Percentiles rank a stretch among this genome's conserved stretches.
Evolutionary conservation across 2,888 invertebrate species (phyloP).

Genomic region (Phyllotreta cruciferae): DNA sequence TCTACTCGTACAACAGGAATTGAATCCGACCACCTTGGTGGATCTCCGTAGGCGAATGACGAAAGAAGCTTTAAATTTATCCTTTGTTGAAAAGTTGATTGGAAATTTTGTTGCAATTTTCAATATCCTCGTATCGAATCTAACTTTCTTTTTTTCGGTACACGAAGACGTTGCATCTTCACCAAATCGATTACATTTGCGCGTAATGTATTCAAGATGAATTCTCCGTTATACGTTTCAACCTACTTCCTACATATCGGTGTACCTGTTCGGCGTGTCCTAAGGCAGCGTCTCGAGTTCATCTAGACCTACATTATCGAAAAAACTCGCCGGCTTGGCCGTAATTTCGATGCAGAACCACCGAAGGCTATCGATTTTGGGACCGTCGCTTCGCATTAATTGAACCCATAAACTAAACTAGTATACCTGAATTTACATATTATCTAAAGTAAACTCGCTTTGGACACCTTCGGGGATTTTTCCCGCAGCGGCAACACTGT

Average conservation of each 20-base stretch:
- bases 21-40: too few relatives aligned
- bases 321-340: conserved; percentile 21
- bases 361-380: conserved; percentile 1
- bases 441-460: not conserved
- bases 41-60: too few relatives aligned
- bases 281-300: conserved; percentile 24
- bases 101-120: too few relatives aligned
- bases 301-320: conserved; percentile 28
- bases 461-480: too few relatives aligned
- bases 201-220: conserved; percentile 14
- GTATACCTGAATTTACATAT: not conserved
- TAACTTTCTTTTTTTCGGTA: conserved; percentile 11
- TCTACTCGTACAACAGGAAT: too few relatives aligned
- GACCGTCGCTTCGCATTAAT: conserved; percentile 1
- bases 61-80: too few relatives aligned
- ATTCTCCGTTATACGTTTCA: conserved; percentile 16
- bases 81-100: too few relatives aligned
- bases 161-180: not conserved
- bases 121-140: not conserved
- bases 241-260: conserved; percentile 16
- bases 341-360: conserved; percentile 9
- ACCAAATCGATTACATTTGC: not conserved
- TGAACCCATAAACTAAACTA: not conserved
- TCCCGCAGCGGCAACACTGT: too few relatives aligned
- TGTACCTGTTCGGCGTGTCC: conserved; percentile 22